A percentile compares a stretch with the other conserved stretches of the same genome.
Conservation (phyloP, 1,140 invertebrate species). For the Drusus annulatus region DNA sequence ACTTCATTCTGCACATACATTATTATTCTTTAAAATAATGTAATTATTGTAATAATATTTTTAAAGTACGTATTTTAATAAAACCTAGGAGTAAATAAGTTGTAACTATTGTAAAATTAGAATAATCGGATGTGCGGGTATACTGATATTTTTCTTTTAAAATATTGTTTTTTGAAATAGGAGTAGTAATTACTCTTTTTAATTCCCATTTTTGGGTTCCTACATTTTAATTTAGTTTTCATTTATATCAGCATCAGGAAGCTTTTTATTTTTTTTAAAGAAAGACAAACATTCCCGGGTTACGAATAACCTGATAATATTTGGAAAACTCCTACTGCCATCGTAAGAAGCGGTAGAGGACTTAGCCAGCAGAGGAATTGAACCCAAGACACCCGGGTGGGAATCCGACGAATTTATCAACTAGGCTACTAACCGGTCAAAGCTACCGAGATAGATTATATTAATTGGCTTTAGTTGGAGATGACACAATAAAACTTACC, state of each 20-base stretch:
- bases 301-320: too few species aligned
- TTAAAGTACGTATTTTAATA: slow-evolving; percentile 15
- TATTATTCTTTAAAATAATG: slow-evolving; percentile 4
- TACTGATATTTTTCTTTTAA: slow-evolving; percentile 47
- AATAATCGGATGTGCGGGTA: slow-evolving; percentile 59
- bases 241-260: slow-evolving; percentile 33
- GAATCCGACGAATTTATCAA: too few species aligned
- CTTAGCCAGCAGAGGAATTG: too few species aligned
- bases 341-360: too few species aligned
- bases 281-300: too few species aligned
- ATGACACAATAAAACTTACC: slow-evolving; percentile 12
- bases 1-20: slow-evolving; percentile 6
- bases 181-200: slow-evolving; percentile 30
- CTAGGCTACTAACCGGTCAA: too few species aligned
- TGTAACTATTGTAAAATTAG: slow-evolving; percentile 38
- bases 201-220: slow-evolving; percentile 43
- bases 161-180: slow-evolving; percentile 38
- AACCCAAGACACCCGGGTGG: too few species aligned
- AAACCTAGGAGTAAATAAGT: slow-evolving; percentile 28
- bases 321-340: too few species aligned
- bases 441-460: slow-evolving; percentile 21
- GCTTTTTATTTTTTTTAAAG: too few species aligned
- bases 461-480: slow-evolving; percentile 15
- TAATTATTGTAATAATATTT: slow-evolving; percentile 5
- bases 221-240: slow-evolving; percentile 35